A percentile compares a stretch with the other conserved stretches of the same genome.
These are phyloP conservation scores for Sebastes cheni DNA, from an alignment of 2,797 vertebrate species.

Conservation along the genomic window DNA sequence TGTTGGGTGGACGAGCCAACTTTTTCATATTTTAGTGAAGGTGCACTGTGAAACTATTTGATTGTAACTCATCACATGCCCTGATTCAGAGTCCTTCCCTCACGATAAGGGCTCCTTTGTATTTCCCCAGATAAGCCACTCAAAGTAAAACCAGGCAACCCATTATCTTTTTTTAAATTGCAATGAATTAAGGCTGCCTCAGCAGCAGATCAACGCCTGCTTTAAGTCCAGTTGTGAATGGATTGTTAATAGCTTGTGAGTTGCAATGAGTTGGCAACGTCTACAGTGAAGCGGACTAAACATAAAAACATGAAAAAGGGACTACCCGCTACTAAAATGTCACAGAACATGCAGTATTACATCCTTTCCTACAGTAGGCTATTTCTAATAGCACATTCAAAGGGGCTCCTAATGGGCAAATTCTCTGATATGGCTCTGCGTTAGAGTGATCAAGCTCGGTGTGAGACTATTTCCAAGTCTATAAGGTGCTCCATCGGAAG, in stretches of 20 bases:
- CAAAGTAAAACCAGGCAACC: conserved; percentile 66
- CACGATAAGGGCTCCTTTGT: conserved; percentile 60
- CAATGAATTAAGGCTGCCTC: conserved; percentile 71
- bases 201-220: conserved; percentile 67
- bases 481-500: conserved; percentile 76
- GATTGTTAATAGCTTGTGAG: conserved; percentile 77
- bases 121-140: conserved; percentile 73
- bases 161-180: conserved; percentile 32
- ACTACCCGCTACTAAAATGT: conserved; percentile 61
- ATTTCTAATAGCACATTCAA: conserved; percentile 80
- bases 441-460: conserved; percentile 67
- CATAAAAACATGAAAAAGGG: conserved; percentile 50
- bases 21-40: conserved; percentile 53
- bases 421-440: conserved; percentile 79
- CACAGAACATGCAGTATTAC: conserved; percentile 78
- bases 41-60: conserved; percentile 77
- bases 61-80: conserved; percentile 81
- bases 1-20: conserved; percentile 75
- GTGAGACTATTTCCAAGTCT: conserved; percentile 60
- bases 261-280: conserved; percentile 73
- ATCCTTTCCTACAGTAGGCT: conserved; percentile 78
- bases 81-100: conserved; percentile 74
- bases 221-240: conserved; percentile 74
- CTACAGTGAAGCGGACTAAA: conserved; percentile 76
- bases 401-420: conserved; percentile 70